Percentiles rank a stretch among this genome's conserved stretches.
Conservation (phyloP, 2,888 invertebrate genomes). For the Cloeon dipterum region DNA sequence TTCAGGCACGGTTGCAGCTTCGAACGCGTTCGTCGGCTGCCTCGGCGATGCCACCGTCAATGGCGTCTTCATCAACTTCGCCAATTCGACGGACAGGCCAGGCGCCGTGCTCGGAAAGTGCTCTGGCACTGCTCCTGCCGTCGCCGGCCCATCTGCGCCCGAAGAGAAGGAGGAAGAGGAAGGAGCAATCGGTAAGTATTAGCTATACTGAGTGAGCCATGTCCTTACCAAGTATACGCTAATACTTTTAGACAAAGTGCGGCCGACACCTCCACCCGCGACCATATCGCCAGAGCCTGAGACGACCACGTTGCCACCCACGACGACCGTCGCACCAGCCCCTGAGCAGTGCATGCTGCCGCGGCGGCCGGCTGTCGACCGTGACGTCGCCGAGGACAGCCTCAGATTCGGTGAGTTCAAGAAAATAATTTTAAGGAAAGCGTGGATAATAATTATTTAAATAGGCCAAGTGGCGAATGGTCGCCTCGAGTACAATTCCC, state of each 20-base stretch:
- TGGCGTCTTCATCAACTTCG: conserved; percentile 55
- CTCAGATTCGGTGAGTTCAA: not conserved
- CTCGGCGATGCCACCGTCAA: conserved; percentile 83
- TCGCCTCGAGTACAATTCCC: conserved; percentile 42
- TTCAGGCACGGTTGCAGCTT: conserved; percentile 26
- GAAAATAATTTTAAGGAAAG: not conserved
- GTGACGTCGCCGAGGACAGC: conserved; percentile 24
- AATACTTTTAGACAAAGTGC: no score
- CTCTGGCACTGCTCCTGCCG: not conserved
- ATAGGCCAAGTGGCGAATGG: conserved; percentile 41
- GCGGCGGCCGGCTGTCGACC: conserved; percentile 24
- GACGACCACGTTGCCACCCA: conserved; percentile 5
- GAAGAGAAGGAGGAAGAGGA: not conserved
- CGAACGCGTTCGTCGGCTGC: conserved; percentile 60
- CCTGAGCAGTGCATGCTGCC: conserved; percentile 25
- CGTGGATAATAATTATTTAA: not conserved
- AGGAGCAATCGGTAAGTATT: no score
- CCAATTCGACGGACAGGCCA: conserved; percentile 33
- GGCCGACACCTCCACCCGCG: conserved; percentile 11
- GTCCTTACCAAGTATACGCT: no score
- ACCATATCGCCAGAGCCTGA: conserved; percentile 7
- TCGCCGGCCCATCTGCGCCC: not conserved
- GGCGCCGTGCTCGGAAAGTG: conserved; percentile 36
- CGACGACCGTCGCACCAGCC: conserved; percentile 12
- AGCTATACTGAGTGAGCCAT: no score